Percentiles rank a stretch among this genome's conserved stretches.
Conservation (phyloP, 2,888 invertebrate genomes). For the Morinoia aosen region DNA sequence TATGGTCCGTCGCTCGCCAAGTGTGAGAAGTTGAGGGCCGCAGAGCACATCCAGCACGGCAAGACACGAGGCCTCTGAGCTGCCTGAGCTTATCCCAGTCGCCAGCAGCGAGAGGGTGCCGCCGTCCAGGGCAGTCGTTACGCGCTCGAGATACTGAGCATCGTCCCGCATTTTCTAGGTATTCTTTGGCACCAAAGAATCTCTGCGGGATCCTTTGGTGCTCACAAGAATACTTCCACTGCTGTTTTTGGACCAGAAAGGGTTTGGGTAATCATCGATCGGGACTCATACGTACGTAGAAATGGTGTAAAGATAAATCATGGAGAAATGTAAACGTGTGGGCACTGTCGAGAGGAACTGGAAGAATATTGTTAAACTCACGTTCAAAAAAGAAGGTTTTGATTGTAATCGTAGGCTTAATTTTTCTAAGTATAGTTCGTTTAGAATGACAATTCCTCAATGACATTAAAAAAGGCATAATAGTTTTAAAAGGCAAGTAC, state of each 20-base stretch:
- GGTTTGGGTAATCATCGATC: background rate
- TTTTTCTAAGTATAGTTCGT: background rate
- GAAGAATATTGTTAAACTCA: background rate
- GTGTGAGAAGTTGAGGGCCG: background rate
- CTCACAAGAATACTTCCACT: background rate
- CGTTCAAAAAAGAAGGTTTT: background rate
- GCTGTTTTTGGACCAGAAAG: background rate
- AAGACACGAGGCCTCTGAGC: background rate
- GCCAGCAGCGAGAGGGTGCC: background rate
- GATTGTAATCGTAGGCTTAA: background rate
- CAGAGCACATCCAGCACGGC: background rate
- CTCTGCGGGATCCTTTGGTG: constrained; percentile 12
- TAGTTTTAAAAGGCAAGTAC: too few species aligned
- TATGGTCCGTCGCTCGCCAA: background rate
- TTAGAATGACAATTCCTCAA: background rate
- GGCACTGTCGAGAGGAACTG: background rate
- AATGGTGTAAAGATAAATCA: background rate
- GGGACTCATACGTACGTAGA: background rate
- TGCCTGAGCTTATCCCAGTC: background rate
- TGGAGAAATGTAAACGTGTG: background rate
- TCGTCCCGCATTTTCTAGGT: background rate
- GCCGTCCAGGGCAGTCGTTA: background rate
- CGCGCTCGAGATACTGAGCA: constrained; percentile 5
- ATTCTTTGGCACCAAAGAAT: background rate
- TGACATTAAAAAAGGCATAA: background rate